Evolutionary conservation across 2,113 vertebrate genomes (phyloP).

Genomic region (Equus quagga): DNA sequence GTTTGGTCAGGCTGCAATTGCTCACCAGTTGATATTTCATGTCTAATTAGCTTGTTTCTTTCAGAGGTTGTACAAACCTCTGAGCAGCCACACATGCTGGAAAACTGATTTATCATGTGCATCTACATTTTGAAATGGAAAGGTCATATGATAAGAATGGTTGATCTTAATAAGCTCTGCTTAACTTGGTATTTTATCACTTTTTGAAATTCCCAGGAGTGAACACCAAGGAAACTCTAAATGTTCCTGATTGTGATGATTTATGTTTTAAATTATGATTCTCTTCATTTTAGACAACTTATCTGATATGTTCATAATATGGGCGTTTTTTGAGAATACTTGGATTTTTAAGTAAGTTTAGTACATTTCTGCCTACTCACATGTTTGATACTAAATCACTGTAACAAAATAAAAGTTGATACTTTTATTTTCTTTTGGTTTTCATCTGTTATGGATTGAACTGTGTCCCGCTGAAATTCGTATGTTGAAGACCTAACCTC

Average conservation of each 20-base stretch:
- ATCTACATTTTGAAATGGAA: constrained; percentile 55
- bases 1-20: neutral
- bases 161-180: constrained; percentile 55
- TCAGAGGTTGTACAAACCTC: neutral
- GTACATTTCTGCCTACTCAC: neutral
- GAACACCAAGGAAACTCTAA: neutral
- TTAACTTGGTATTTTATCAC: constrained; percentile 58
- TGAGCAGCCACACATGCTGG: neutral
- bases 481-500: neutral
- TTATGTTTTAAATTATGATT: constrained; percentile 30
- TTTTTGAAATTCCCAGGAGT: constrained; percentile 23
- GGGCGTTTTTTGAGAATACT: neutral
- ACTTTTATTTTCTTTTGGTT: neutral
- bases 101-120: constrained; percentile 36
- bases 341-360: neutral
- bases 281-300: constrained; percentile 17
- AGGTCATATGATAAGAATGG: constrained; percentile 63
- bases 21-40: constrained; percentile 62
- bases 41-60: constrained; percentile 69
- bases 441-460: neutral
- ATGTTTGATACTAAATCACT: neutral
- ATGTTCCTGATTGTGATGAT: constrained; percentile 18
- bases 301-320: neutral
- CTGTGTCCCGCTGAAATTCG: neutral
- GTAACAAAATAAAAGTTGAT: neutral